Conservation (phyloP, 2,113 vertebrate genomes). For the Bubo blakistoni region DNA sequence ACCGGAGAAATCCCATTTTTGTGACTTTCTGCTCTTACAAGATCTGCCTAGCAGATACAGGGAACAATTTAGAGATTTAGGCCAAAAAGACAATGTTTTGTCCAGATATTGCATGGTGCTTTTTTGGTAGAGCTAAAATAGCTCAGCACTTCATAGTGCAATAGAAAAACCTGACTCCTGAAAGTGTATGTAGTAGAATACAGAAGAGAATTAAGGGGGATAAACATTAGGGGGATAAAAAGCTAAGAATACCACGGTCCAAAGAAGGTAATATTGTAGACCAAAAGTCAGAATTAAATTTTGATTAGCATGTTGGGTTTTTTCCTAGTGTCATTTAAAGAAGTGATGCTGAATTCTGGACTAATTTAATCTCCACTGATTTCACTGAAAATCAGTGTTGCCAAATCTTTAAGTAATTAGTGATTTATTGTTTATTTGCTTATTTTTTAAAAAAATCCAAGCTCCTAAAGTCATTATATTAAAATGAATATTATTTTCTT, state of each 20-base stretch:
- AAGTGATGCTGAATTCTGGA: background rate
- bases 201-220: background rate
- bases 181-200: background rate
- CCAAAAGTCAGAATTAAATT: background rate
- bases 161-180: background rate
- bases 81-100: background rate
- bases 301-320: background rate
- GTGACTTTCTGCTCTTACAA: background rate
- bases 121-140: background rate
- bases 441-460: background rate
- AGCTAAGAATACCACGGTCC: background rate
- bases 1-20: background rate
- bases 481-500: rapidly evolving
- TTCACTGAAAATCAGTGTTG: background rate
- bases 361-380: background rate
- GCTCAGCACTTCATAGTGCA: background rate
- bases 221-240: background rate
- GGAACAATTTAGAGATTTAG: background rate
- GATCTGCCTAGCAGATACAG: background rate
- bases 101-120: rapidly evolving
- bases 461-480: background rate
- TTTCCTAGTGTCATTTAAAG: background rate
- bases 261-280: background rate
- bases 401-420: background rate
- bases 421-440: background rate